Conservation (phyloP, 2,797 vertebrate genomes). For the Pangasius krempfi region DNA sequence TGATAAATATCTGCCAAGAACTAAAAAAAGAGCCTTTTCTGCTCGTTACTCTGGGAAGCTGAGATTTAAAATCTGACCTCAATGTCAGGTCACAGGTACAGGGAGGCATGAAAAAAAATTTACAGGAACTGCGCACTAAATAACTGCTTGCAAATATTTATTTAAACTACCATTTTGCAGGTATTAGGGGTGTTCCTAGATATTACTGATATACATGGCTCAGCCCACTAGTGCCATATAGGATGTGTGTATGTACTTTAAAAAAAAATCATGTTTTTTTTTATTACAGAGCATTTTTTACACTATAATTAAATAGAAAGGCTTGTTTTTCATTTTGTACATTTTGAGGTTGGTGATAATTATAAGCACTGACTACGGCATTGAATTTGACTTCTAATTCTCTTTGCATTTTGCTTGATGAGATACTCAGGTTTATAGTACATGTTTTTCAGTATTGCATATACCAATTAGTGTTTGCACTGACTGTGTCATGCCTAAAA, state of each 20-base stretch:
- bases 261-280: not conserved
- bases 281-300: not conserved
- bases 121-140: too few relatives aligned
- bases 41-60: not conserved
- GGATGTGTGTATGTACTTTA: not conserved
- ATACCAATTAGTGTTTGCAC: not conserved
- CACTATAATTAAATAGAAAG: not conserved
- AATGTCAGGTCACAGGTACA: not conserved
- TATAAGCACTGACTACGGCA: not conserved
- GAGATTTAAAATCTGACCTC: not conserved
- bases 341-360: not conserved
- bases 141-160: not conserved
- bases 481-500: not conserved
- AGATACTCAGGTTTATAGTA: not conserved
- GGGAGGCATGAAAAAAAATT: not conserved
- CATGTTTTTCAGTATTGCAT: not conserved
- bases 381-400: not conserved
- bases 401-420: not conserved
- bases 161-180: not conserved
- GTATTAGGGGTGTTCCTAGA: not conserved
- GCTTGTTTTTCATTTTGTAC: not conserved
- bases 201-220: not conserved
- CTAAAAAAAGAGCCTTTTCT: conserved; percentile 8
- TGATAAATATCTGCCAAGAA: conserved; percentile 32
- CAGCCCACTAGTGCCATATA: not conserved